Percentiles rank a stretch among this genome's conserved stretches.
phyloP scores from a whole-genome alignment of 2,888 invertebrate species.

The Caenorhabditis sp. region DNA sequence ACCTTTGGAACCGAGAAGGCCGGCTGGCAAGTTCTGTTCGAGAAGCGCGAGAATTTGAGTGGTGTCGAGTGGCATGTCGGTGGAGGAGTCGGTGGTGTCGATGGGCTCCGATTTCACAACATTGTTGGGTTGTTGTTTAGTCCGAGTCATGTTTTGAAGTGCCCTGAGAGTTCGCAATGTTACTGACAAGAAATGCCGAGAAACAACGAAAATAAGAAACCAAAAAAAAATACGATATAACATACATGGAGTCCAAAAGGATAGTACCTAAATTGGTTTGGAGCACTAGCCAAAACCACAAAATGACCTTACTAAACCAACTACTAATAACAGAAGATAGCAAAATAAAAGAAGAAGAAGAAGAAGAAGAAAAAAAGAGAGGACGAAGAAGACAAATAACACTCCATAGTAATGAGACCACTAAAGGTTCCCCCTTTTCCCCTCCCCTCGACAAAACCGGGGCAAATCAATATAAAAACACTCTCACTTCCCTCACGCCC shows the following conservation, averaged over 20 bases:
- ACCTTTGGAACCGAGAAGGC: not conserved
- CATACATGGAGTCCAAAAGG: too few species aligned
- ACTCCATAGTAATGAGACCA: too few species aligned
- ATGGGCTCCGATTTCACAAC: constrained; percentile 4
- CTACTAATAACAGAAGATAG: too few species aligned
- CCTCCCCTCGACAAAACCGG: not conserved
- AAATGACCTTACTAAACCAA: too few species aligned
- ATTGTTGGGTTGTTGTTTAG: constrained; percentile 15
- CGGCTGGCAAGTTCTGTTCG: constrained; percentile 12
- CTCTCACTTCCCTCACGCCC: not conserved
- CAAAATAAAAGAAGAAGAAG: too few species aligned
- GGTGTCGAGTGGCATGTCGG: constrained; percentile 15
- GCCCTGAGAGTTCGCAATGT: not conserved
- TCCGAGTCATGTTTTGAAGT: constrained; percentile 32
- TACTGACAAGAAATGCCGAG: not conserved
- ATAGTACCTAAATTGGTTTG: too few species aligned
- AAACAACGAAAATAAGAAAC: not conserved
- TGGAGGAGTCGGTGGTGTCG: not conserved
- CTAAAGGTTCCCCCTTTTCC: not conserved
- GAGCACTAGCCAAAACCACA: too few species aligned
- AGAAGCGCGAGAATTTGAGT: constrained; percentile 34
- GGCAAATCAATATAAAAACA: not conserved
- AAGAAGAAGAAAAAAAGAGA: too few species aligned
- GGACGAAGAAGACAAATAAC: too few species aligned
- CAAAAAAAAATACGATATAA: not conserved